Conservation (phyloP, 2,888 invertebrate genomes). For the Drosophila flavopinicola region DNA sequence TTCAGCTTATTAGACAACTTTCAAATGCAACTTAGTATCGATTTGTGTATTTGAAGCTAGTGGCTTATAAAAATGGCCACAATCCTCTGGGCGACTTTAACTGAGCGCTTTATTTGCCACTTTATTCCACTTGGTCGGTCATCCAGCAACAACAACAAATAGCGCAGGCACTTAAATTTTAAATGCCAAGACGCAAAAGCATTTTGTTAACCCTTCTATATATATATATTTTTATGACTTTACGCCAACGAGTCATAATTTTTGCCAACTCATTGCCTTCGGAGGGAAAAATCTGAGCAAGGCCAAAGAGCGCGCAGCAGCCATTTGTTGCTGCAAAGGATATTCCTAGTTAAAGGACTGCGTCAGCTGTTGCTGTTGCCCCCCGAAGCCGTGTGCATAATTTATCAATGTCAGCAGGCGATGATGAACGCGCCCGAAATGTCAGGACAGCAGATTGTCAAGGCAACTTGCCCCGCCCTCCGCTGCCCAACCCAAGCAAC, state of each 20-base stretch:
- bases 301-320: constrained; percentile 44
- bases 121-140: constrained; percentile 32
- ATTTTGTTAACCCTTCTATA: constrained; percentile 51
- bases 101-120: constrained; percentile 25
- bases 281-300: constrained; percentile 57
- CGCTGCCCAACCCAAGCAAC: constrained; percentile 9
- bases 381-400: constrained; percentile 61
- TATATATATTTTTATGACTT: constrained; percentile 64
- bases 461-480: not conserved
- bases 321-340: constrained; percentile 60
- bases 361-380: constrained; percentile 59
- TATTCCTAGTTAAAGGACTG: constrained; percentile 22
- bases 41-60: not conserved
- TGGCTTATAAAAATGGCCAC: no score
- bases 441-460: constrained; percentile 68
- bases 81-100: constrained; percentile 4
- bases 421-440: constrained; percentile 68
- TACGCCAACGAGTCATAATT: constrained; percentile 63
- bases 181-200: constrained; percentile 54
- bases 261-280: constrained; percentile 75
- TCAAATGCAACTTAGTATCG: not conserved
- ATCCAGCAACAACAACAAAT: constrained; percentile 23
- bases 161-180: constrained; percentile 67
- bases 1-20: no score
- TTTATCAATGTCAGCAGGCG: constrained; percentile 76